phyloP scores from a whole-genome alignment of 2,113 vertebrate species.

The Phrynosoma platyrhinos region DNA sequence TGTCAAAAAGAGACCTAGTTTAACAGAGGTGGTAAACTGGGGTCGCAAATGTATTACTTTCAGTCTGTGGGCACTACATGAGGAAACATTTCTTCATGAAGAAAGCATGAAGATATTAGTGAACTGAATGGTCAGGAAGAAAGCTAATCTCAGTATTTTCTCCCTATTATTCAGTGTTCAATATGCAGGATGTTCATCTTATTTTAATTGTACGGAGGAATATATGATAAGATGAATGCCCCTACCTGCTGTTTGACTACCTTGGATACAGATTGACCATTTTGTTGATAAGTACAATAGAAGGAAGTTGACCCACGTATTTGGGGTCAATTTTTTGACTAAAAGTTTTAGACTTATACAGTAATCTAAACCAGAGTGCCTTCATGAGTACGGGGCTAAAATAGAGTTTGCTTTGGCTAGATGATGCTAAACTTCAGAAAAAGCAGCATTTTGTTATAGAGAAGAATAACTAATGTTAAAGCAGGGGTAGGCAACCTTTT shows the following conservation, averaged over 20 bases:
- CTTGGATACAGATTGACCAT: neutral
- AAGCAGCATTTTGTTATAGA: neutral
- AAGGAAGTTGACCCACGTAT: neutral
- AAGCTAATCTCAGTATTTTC: neutral
- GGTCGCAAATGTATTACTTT: neutral
- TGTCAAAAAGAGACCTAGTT: constrained; percentile 47
- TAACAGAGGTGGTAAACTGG: neutral
- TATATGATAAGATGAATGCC: neutral
- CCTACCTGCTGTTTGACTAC: neutral
- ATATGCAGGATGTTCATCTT: neutral
- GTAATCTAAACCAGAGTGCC: no score
- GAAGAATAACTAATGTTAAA: neutral
- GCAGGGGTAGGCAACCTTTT: no score
- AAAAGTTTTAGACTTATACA: no score
- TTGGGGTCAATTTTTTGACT: no score
- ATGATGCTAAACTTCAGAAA: neutral
- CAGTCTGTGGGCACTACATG: neutral
- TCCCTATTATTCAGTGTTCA: neutral
- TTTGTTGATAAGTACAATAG: neutral
- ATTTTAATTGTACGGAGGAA: neutral
- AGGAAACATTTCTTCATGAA: neutral
- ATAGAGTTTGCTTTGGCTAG: neutral
- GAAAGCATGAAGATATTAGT: neutral
- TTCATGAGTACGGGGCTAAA: neutral
- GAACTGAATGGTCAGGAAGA: neutral